Conservation (phyloP, 2,113 vertebrate species). For the Rhynchomys soricoides region DNA sequence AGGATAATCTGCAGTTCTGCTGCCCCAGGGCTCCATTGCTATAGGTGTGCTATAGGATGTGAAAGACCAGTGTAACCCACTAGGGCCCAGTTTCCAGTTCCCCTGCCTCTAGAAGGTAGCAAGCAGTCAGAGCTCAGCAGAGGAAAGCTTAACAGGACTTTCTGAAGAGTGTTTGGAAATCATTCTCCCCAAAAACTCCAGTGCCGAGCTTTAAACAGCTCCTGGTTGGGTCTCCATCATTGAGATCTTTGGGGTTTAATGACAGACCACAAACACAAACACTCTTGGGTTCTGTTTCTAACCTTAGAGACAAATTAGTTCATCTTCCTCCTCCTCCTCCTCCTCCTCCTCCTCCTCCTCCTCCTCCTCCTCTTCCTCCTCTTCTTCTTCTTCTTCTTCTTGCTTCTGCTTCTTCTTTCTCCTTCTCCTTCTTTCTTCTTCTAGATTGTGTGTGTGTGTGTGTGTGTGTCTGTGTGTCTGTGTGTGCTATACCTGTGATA, state of each 20-base stretch:
- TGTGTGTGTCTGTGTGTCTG: not conserved
- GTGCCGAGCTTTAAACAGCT: not conserved
- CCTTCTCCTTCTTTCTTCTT: not conserved
- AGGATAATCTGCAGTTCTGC: not conserved
- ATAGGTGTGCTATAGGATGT: not conserved
- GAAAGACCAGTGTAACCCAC: not conserved
- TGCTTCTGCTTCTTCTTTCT: not conserved
- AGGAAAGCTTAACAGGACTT: not conserved
- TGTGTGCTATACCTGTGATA: not conserved
- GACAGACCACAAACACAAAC: not conserved
- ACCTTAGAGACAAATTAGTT: not conserved
- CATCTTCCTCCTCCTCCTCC: too few relatives aligned
- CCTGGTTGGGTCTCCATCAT: not conserved
- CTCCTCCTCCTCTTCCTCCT: too few relatives aligned
- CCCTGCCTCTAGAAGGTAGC: not conserved
- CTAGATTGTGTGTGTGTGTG: not conserved
- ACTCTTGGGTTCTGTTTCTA: not conserved
- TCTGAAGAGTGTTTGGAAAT: constrained; percentile 24
- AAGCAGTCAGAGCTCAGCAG: not conserved
- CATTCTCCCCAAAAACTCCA: constrained; percentile 28
- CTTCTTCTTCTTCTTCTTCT: too few relatives aligned
- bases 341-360: too few relatives aligned
- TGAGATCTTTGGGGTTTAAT: not conserved
- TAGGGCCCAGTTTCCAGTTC: not conserved
- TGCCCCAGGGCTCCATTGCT: not conserved